These are phyloP conservation scores for Perizoma affinitatum DNA, from an alignment of 2,888 invertebrate species.

Conservation along the genomic window DNA sequence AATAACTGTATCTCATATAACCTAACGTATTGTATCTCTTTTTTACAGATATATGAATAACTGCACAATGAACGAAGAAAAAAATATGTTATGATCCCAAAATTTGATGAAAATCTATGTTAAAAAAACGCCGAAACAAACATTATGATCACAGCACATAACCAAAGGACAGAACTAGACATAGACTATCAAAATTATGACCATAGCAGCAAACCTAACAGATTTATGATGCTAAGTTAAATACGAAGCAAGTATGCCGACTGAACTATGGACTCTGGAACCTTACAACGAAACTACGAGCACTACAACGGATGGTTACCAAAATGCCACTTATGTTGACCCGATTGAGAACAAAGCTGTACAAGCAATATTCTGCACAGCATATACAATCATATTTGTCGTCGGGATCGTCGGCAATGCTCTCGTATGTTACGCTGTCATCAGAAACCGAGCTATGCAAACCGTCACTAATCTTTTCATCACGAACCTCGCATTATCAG, in stretches of 20 bases:
- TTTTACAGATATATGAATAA: slow-evolving; percentile 22
- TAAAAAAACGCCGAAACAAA: slow-evolving; percentile 28
- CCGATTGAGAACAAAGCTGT: slow-evolving; percentile 87
- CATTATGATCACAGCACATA: slow-evolving; percentile 53
- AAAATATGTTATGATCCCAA: slow-evolving; percentile 10
- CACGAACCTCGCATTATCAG: slow-evolving; percentile 94
- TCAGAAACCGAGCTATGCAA: slow-evolving; percentile 94
- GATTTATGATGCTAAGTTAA: slow-evolving; percentile 74
- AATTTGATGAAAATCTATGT: slow-evolving; percentile 7
- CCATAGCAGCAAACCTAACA: slow-evolving; percentile 54
- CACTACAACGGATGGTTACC: slow-evolving; percentile 45
- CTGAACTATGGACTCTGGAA: slow-evolving; percentile 64
- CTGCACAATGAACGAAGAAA: slow-evolving; percentile 16
- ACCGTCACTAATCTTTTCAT: slow-evolving; percentile 97
- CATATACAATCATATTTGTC: slow-evolving; percentile 91
- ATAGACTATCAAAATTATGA: slow-evolving; percentile 53
- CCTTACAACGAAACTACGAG: slow-evolving; percentile 55
- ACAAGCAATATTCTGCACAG: slow-evolving; percentile 89
- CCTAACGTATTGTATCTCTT: slow-evolving; percentile 6
- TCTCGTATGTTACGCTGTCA: slow-evolving; percentile 94
- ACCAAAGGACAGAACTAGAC: slow-evolving; percentile 37
- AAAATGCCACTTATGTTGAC: slow-evolving; percentile 64
- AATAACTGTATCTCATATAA: too few relatives aligned
- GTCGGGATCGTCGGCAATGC: slow-evolving; percentile 92
- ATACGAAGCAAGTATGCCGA: slow-evolving; percentile 68